These are phyloP conservation scores for Mormyrops attenuatus DNA, from an alignment of 2,797 vertebrate species.

Conservation along the genomic window DNA sequence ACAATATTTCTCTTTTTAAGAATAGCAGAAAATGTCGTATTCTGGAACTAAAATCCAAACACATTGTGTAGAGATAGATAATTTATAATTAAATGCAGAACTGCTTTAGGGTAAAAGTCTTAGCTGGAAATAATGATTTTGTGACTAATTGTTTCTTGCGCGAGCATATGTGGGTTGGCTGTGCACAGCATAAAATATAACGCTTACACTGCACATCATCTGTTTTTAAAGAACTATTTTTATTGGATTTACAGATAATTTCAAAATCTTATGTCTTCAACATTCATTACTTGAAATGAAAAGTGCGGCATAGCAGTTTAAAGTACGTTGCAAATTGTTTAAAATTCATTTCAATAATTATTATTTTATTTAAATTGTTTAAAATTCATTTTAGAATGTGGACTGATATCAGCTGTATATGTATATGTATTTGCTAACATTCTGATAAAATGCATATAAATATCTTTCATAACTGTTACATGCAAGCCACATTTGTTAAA, in stretches of 20 bases:
- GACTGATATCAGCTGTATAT: background rate
- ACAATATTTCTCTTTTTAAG: background rate
- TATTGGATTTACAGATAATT: conserved; percentile 14
- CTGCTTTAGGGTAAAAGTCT: conserved; percentile 8
- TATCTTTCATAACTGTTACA: background rate
- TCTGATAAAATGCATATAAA: background rate
- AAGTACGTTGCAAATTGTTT: background rate
- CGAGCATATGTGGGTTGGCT: background rate
- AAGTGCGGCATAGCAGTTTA: background rate
- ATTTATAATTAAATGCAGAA: conserved; percentile 19
- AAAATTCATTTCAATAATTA: background rate
- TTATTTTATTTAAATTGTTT: background rate
- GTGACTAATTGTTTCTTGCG: background rate
- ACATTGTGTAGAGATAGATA: background rate
- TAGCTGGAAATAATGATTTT: background rate
- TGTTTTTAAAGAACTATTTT: background rate
- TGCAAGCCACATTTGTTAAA: background rate
- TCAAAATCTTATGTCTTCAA: background rate
- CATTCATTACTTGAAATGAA: background rate
- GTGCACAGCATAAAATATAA: background rate
- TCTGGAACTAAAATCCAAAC: background rate
- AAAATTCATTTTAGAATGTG: conserved; percentile 2
- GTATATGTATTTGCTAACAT: background rate
- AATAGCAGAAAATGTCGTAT: background rate
- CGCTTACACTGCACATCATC: background rate